A percentile compares a stretch with the other conserved stretches of the same genome.
Evolutionary conservation across 1,140 invertebrate species (phyloP).

Genomic region (Achroia grisella): DNA sequence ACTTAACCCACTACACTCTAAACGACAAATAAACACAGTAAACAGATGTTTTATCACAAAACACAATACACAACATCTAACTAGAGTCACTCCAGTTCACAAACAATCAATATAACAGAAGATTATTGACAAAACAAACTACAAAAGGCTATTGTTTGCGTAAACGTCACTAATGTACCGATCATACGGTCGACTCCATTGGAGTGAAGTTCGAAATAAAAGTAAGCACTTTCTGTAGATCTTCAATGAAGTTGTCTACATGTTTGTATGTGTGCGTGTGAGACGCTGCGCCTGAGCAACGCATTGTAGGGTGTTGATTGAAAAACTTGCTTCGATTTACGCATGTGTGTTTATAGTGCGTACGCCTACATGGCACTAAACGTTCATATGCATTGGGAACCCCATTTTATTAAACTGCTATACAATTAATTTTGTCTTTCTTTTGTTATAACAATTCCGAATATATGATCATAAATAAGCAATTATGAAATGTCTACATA

Average conservation of each 20-base stretch:
- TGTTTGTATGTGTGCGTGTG: conserved; percentile 31
- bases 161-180: conserved; percentile 53
- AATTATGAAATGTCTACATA: too few relatives aligned
- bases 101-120: conserved; percentile 9
- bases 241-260: conserved; percentile 53
- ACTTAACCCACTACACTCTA: conserved; percentile 2
- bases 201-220: conserved; percentile 44
- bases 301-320: conserved; percentile 32
- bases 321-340: conserved; percentile 40
- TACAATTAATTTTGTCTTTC: too few relatives aligned
- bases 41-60: conserved; percentile 13
- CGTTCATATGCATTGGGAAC: too few relatives aligned
- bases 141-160: conserved; percentile 41
- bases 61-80: conserved; percentile 2
- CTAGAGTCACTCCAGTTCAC: conserved; percentile 1
- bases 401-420: too few relatives aligned
- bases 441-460: too few relatives aligned
- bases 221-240: conserved; percentile 18
- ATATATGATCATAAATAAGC: too few relatives aligned
- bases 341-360: conserved; percentile 27
- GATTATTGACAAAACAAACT: conserved; percentile 61
- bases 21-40: conserved; percentile 13
- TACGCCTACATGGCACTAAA: background rate
- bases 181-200: conserved; percentile 33
- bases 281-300: conserved; percentile 7